phyloP scores from a whole-genome alignment of 64 coral and sea anemone species.

The Actinia tenebrosa region DNA sequence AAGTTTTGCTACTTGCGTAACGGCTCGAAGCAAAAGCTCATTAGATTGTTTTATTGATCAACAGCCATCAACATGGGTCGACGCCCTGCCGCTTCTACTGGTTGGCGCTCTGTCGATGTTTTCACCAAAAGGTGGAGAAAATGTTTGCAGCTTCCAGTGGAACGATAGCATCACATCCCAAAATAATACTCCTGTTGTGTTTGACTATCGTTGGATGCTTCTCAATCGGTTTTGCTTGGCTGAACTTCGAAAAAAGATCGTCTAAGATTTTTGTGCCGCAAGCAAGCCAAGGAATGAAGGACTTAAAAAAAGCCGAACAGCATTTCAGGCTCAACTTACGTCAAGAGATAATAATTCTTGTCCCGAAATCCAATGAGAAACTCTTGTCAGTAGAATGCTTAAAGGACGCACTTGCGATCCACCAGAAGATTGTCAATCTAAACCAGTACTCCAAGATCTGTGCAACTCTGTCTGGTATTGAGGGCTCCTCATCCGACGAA shows the following conservation, averaged over 20 bases:
- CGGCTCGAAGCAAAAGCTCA: no score
- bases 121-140: neutral
- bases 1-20: no score
- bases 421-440: constrained; percentile 29
- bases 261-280: constrained; percentile 69
- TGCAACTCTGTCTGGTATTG: constrained; percentile 13
- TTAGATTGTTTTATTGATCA: neutral
- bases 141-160: constrained; percentile 41
- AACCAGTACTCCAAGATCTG: constrained; percentile 54
- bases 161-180: constrained; percentile 48
- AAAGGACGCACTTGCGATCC: constrained; percentile 47
- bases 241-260: constrained; percentile 58
- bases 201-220: constrained; percentile 41
- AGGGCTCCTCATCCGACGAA: neutral
- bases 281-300: constrained; percentile 52
- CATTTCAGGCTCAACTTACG: constrained; percentile 65
- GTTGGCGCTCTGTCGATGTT: neutral
- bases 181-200: constrained; percentile 31
- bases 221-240: constrained; percentile 55
- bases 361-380: constrained; percentile 17
- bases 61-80: neutral
- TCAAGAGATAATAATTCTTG: constrained; percentile 49
- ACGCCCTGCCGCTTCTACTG: neutral
- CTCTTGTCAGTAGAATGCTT: constrained; percentile 48
- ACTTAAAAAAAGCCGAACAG: constrained; percentile 53